phyloP scores from a whole-genome alignment of 2,797 vertebrate genomes.

The Lepilemur septentrionalis region DNA sequence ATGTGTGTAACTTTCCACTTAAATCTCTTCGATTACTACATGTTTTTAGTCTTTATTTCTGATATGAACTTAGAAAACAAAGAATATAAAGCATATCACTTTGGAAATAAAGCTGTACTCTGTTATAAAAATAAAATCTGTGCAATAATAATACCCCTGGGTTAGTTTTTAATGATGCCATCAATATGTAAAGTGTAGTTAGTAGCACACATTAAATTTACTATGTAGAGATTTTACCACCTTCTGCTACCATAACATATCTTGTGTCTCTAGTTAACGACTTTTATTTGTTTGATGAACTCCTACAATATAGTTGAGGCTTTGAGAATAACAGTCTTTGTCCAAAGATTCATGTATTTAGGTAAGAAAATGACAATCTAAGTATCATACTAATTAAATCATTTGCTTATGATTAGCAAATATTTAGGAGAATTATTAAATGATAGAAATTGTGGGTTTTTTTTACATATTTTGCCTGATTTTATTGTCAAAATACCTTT shows the following conservation, averaged over 20 bases:
- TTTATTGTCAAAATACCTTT: not conserved
- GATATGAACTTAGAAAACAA: constrained; percentile 14
- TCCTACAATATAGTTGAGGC: not conserved
- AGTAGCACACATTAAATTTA: constrained; percentile 28
- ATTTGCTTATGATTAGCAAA: not conserved
- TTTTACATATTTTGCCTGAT: not conserved
- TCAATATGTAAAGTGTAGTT: constrained; percentile 18
- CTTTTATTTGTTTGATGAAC: constrained; percentile 49
- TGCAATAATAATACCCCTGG: not conserved
- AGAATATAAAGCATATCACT: not conserved
- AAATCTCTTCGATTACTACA: not conserved
- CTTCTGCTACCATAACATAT: constrained; percentile 21
- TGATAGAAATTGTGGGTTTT: not conserved
- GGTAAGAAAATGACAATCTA: not conserved
- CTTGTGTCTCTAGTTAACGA: constrained; percentile 1
- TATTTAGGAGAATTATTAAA: not conserved
- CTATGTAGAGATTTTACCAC: not conserved
- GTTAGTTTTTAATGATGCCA: constrained; percentile 40
- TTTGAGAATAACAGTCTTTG: constrained; percentile 30
- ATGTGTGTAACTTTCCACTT: not conserved
- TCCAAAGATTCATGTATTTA: not conserved
- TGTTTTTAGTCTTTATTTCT: not conserved
- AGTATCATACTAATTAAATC: not conserved
- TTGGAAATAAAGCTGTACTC: not conserved
- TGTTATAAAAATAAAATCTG: constrained; percentile 42